These are phyloP conservation scores for Gymnoscopelus braueri DNA, from an alignment of 2,797 vertebrate genomes.

Conservation along the genomic window DNA sequence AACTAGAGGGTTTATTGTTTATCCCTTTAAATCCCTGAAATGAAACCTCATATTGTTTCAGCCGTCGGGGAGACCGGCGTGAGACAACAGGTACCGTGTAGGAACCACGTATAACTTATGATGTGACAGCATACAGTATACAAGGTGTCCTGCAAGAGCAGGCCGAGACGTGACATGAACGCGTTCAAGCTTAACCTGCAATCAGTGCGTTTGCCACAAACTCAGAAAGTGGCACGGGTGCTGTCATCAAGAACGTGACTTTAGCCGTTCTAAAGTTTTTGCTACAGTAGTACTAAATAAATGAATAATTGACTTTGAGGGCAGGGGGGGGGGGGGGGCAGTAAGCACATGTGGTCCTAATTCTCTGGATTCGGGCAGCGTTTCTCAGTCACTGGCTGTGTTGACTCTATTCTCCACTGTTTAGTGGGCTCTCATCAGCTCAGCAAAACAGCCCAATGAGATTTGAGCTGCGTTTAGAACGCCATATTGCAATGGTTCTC, in stretches of 20 bases:
- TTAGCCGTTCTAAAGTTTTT: slow-evolving; percentile 5
- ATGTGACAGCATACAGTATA: neutral
- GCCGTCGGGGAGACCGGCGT: neutral
- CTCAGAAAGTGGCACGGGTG: neutral
- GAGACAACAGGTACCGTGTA: neutral
- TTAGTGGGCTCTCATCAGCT: slow-evolving; percentile 46
- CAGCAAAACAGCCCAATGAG: slow-evolving; percentile 31
- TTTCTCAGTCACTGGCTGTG: slow-evolving; percentile 39
- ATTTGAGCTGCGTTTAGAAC: slow-evolving; percentile 1
- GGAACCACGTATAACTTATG: neutral
- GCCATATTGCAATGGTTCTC: too few relatives aligned
- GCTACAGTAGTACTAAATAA: slow-evolving; percentile 24
- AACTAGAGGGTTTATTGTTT: neutral
- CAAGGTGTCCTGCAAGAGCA: slow-evolving; percentile 5
- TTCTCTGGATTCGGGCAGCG: slow-evolving; percentile 32
- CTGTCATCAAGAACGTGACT: slow-evolving; percentile 7
- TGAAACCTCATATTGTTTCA: slow-evolving; percentile 1
- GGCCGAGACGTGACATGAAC: neutral
- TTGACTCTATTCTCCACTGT: slow-evolving; percentile 48
- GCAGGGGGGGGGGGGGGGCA: slow-evolving; percentile 21
- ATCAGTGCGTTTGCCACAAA: slow-evolving; percentile 14
- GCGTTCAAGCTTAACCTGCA: neutral
- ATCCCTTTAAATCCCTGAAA: neutral
- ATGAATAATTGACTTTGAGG: slow-evolving; percentile 24
- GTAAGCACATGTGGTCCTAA: slow-evolving; percentile 50